Percentiles rank a stretch among this genome's conserved stretches.
Evolutionary conservation across 2,888 invertebrate genomes (phyloP).

Genomic region (Tetragonisca angustula): DNA sequence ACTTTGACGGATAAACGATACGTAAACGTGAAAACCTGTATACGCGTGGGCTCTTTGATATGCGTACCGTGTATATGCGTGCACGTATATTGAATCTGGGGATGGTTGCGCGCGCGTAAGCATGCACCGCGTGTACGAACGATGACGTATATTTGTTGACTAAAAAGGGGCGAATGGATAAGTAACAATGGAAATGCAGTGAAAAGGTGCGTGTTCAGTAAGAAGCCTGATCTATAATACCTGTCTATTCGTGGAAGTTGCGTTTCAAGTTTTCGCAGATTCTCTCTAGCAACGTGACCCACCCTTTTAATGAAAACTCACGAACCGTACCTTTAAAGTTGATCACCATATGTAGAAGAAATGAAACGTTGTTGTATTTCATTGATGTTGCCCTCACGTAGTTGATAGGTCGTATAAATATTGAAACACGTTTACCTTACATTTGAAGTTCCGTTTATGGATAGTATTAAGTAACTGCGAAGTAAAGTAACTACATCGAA

Average conservation of each 20-base stretch:
- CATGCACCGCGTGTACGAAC: slow-evolving; percentile 53
- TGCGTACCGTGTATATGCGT: slow-evolving; percentile 15
- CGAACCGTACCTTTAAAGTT: not conserved
- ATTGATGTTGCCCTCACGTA: not conserved
- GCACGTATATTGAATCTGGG: slow-evolving; percentile 17
- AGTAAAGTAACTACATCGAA: not conserved
- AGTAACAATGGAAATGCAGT: slow-evolving; percentile 52
- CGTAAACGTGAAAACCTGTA: not conserved
- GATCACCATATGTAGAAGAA: not conserved
- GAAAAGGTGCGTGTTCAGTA: slow-evolving; percentile 35
- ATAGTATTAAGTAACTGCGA: not conserved
- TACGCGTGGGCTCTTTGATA: slow-evolving; percentile 2
- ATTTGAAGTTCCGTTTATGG: not conserved
- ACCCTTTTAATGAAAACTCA: slow-evolving; percentile 9
- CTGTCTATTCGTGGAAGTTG: slow-evolving; percentile 31
- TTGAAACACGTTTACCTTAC: not conserved
- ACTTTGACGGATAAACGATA: slow-evolving; percentile 24
- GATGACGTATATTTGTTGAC: slow-evolving; percentile 54
- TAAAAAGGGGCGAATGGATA: slow-evolving; percentile 52
- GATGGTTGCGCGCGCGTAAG: slow-evolving; percentile 32
- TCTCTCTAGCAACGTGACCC: slow-evolving; percentile 25
- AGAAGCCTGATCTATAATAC: slow-evolving; percentile 27
- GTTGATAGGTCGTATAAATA: not conserved
- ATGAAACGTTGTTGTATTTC: not conserved
- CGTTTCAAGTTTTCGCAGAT: slow-evolving; percentile 39